Conservation (phyloP, 23 tunicate species). For the Oikopleura vanhoeffeni region DNA sequence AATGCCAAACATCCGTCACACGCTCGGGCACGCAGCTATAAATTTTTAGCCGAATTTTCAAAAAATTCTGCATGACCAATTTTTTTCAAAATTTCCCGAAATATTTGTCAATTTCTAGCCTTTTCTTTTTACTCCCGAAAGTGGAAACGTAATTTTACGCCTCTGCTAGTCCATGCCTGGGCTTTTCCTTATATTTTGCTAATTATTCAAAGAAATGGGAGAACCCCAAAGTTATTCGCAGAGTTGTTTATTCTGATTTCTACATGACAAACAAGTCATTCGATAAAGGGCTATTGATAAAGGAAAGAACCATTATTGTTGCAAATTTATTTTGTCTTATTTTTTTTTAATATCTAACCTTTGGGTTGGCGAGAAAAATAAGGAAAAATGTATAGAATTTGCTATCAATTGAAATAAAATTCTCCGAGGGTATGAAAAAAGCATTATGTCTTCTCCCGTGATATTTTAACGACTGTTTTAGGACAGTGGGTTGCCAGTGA, state of each 20-base stretch:
- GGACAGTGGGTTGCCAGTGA: neutral
- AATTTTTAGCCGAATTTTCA: no score
- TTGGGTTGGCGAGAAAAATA: neutral
- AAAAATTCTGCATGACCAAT: no score
- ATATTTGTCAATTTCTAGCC: no score
- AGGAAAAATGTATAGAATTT: slow-evolving; percentile 11
- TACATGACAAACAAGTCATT: slow-evolving; percentile 56
- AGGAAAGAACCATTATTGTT: slow-evolving; percentile 59
- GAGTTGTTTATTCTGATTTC: slow-evolving; percentile 87
- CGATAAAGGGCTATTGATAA: slow-evolving; percentile 60
- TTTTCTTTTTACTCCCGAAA: slow-evolving; percentile 47
- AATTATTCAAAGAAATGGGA: slow-evolving; percentile 49
- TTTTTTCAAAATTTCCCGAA: no score
- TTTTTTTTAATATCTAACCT: slow-evolving; percentile 16
- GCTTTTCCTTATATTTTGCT: slow-evolving; percentile 58
- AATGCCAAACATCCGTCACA: no score
- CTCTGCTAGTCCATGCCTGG: slow-evolving; percentile 85
- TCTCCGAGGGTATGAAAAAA: neutral
- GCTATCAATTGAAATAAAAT: neutral
- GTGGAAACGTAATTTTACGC: slow-evolving; percentile 75
- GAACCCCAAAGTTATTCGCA: slow-evolving; percentile 26
- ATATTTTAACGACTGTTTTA: neutral
- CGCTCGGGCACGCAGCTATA: no score
- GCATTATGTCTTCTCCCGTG: neutral
- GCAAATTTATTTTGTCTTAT: slow-evolving; percentile 61